These are phyloP conservation scores for Tetrao urogallus DNA, from an alignment of 2,113 vertebrate genomes.

Conservation along the genomic window DNA sequence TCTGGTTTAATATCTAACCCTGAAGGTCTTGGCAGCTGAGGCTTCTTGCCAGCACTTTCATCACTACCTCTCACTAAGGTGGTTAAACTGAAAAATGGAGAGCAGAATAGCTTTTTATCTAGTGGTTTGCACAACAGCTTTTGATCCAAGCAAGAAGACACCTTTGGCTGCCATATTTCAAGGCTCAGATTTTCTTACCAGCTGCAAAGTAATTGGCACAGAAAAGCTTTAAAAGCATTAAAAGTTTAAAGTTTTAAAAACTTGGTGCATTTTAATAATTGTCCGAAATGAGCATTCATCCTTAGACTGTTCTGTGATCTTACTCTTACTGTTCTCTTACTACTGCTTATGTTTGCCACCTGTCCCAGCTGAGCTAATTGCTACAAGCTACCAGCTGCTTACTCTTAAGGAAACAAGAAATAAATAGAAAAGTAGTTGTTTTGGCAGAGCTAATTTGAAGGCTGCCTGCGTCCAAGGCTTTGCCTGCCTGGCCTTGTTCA, in stretches of 20 bases:
- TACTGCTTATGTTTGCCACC: background rate
- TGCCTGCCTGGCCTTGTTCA: background rate
- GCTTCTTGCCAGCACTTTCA: constrained; percentile 38
- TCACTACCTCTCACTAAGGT: constrained; percentile 25
- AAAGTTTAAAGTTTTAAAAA: background rate
- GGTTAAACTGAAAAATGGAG: constrained; percentile 13
- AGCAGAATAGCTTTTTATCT: constrained; percentile 29
- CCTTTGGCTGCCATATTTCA: background rate
- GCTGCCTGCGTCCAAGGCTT: background rate
- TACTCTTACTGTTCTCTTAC: background rate
- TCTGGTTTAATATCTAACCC: constrained; percentile 52
- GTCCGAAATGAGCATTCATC: background rate
- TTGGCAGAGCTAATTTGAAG: background rate
- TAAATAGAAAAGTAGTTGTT: background rate
- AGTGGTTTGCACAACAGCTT: background rate
- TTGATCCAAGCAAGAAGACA: background rate
- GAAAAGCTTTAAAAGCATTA: background rate
- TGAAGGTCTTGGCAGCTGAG: constrained; percentile 11
- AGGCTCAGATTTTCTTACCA: background rate
- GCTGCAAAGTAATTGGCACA: background rate
- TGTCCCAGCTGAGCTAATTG: background rate
- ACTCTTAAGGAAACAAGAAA: background rate
- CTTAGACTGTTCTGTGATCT: background rate
- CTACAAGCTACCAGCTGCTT: background rate
- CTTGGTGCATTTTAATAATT: background rate